Percentiles rank a stretch among this genome's conserved stretches.
Evolutionary conservation across 2,888 invertebrate species (phyloP).

Genomic region (Hypercompe scribonia): DNA sequence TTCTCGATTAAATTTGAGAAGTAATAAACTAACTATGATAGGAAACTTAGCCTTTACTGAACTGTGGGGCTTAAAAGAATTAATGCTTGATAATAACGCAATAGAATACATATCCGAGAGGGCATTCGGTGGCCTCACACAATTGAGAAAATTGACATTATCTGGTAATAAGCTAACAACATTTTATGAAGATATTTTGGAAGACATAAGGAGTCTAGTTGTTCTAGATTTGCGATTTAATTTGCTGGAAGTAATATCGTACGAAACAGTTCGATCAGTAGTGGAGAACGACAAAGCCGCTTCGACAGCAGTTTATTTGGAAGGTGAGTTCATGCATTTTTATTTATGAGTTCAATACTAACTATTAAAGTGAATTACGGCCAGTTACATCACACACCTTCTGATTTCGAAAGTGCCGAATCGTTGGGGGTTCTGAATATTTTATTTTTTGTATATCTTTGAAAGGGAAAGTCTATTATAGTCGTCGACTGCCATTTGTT

Average conservation of each 20-base stretch:
- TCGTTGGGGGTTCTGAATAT: constrained; percentile 42
- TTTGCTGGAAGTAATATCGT: constrained; percentile 90
- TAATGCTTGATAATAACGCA: constrained; percentile 89
- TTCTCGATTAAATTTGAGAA: constrained; percentile 90
- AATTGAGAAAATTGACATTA: constrained; percentile 90
- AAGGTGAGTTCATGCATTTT: constrained; percentile 88
- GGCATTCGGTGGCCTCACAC: constrained; percentile 91
- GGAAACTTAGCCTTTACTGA: constrained; percentile 93
- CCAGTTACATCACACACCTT: constrained; percentile 41
- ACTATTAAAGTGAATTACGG: constrained; percentile 50
- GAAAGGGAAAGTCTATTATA: constrained; percentile 33
- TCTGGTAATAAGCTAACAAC: constrained; percentile 91
- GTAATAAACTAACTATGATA: constrained; percentile 91
- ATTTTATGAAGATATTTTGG: constrained; percentile 90
- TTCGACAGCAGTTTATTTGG: constrained; percentile 90
- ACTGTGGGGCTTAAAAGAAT: constrained; percentile 89
- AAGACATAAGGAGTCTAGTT: constrained; percentile 89
- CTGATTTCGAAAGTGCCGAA: constrained; percentile 37
- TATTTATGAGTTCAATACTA: constrained; percentile 54
- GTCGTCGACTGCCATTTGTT: constrained; percentile 24
- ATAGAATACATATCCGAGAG: constrained; percentile 91
- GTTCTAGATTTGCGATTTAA: constrained; percentile 93
- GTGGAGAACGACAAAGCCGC: constrained; percentile 91
- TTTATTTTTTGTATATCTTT: constrained; percentile 38
- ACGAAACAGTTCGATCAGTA: constrained; percentile 91